These are phyloP conservation scores for Trichonephila inaurata DNA, from an alignment of 1,140 invertebrate species.

Conservation along the genomic window DNA sequence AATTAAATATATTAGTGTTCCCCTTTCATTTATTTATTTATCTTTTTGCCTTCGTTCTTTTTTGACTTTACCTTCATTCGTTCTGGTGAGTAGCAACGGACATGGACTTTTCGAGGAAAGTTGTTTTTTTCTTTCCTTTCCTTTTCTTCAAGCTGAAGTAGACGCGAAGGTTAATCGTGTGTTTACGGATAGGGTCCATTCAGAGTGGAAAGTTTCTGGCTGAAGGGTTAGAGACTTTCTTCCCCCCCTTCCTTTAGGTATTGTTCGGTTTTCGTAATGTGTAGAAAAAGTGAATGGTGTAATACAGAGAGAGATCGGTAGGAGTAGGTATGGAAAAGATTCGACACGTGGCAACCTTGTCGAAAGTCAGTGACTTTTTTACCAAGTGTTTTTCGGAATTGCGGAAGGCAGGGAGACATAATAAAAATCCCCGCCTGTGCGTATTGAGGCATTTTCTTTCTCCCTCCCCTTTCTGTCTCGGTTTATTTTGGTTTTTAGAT, in stretches of 20 bases:
- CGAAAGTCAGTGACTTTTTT: constrained; percentile 18
- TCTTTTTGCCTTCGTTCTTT: neutral
- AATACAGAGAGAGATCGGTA: neutral
- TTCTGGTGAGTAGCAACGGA: neutral
- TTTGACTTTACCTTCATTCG: neutral
- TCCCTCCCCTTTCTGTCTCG: neutral
- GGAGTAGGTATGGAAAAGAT: neutral
- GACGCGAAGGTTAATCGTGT: constrained; percentile 20
- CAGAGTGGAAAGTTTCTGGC: too few relatives aligned
- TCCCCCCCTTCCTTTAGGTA: neutral
- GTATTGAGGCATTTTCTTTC: neutral
- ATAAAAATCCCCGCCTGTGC: neutral
- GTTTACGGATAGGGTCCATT: neutral
- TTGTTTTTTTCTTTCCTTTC: too few relatives aligned
- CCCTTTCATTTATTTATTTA: neutral
- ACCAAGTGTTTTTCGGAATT: neutral
- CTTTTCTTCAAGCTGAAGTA: neutral
- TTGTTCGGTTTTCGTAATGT: neutral
- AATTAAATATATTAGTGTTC: neutral
- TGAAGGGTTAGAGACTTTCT: neutral
- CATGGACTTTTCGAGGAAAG: neutral
- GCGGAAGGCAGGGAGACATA: neutral
- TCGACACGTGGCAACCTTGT: constrained; percentile 20
- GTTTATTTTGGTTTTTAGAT: neutral
- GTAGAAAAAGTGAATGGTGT: neutral